A percentile compares a stretch with the other conserved stretches of the same genome.
phyloP scores from a whole-genome alignment of 2,797 vertebrate genomes.

The Lepidocolaptes lacrymiger region DNA sequence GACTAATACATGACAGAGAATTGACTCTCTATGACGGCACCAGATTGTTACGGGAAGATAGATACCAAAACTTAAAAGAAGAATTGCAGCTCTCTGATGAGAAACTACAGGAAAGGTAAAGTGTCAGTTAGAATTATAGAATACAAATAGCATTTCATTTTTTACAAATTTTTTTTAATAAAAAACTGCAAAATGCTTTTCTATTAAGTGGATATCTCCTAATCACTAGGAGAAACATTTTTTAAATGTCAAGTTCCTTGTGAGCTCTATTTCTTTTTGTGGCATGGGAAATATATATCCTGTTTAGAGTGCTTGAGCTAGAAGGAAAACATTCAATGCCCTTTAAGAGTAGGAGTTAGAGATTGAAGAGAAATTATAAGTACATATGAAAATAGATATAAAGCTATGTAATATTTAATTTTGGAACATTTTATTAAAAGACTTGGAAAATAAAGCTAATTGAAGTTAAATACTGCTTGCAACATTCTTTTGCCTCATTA shows the following conservation, averaged over 20 bases:
- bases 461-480: not conserved
- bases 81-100: slow-evolving; percentile 85
- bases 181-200: not conserved
- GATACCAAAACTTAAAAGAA: slow-evolving; percentile 87
- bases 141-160: not conserved
- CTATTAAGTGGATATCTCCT: not conserved
- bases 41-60: slow-evolving; percentile 88
- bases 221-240: not conserved
- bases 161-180: not conserved
- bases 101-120: slow-evolving; percentile 87
- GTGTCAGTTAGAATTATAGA: not conserved
- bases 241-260: not conserved
- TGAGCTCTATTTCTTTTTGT: not conserved
- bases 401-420: not conserved
- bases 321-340: not conserved
- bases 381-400: not conserved
- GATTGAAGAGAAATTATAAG: not conserved
- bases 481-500: not conserved
- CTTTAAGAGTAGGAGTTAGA: not conserved
- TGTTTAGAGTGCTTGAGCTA: slow-evolving; percentile 12
- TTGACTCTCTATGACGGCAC: slow-evolving; percentile 93
- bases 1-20: slow-evolving; percentile 93
- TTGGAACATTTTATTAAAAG: not conserved
- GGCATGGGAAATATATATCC: slow-evolving; percentile 8
- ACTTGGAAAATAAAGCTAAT: not conserved